A percentile compares a stretch with the other conserved stretches of the same genome.
These are phyloP conservation scores for Choloepus hoffmanni DNA, from an alignment of 2,113 vertebrate genomes.

Conservation along the genomic window DNA sequence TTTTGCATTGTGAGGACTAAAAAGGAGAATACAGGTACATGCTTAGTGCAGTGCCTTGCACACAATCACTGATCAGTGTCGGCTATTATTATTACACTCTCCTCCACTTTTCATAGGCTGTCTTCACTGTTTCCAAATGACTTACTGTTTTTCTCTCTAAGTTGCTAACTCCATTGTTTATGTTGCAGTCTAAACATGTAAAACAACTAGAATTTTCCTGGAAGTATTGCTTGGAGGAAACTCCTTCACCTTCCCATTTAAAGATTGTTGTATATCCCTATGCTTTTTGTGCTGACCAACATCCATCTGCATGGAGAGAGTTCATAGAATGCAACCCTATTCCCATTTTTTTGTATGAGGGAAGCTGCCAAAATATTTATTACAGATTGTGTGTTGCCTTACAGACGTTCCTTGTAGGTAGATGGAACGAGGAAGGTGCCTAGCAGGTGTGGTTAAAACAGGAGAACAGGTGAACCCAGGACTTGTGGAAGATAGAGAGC, in stretches of 20 bases:
- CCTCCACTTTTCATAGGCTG: background rate
- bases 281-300: background rate
- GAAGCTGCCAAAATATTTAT: constrained; percentile 14
- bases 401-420: background rate
- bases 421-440: background rate
- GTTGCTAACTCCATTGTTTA: background rate
- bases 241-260: constrained; percentile 7
- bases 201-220: background rate
- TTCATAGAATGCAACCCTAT: constrained; percentile 3
- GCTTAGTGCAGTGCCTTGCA: background rate
- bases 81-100: background rate
- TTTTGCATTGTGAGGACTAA: background rate
- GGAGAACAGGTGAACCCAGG: background rate
- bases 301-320: constrained; percentile 18
- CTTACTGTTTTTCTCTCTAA: background rate
- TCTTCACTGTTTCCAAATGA: background rate
- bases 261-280: background rate
- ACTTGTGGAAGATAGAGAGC: background rate
- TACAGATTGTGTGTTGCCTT: background rate
- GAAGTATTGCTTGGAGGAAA: background rate
- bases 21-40: background rate
- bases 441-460: background rate
- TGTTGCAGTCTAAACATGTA: background rate
- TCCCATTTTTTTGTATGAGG: background rate
- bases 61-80: background rate